These are phyloP conservation scores for Orthosia incerta DNA, from an alignment of 2,888 invertebrate species.

Conservation along the genomic window DNA sequence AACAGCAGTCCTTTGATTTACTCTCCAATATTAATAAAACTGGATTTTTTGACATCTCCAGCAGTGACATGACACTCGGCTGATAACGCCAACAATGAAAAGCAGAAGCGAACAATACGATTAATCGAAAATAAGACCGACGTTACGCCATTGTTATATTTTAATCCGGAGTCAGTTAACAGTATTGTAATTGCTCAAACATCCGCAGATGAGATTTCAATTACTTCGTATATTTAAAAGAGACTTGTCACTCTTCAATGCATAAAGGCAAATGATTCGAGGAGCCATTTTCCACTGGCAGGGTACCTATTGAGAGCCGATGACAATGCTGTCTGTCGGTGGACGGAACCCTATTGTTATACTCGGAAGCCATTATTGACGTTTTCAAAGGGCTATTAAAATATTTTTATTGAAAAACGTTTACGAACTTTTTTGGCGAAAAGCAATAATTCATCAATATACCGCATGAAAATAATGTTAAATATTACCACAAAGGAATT, in stretches of 20 bases:
- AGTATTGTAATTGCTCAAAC: conserved; percentile 53
- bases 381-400: conserved; percentile 88
- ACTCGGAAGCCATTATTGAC: conserved; percentile 89
- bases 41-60: background rate
- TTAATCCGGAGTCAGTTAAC: conserved; percentile 39
- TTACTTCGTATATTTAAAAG: conserved; percentile 77
- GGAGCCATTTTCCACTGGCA: conserved; percentile 86
- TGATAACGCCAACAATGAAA: conserved; percentile 2
- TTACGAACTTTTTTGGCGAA: conserved; percentile 75
- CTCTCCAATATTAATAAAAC: background rate
- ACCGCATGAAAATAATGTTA: conserved; percentile 68
- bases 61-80: background rate
- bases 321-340: conserved; percentile 86
- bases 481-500: conserved; percentile 61
- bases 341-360: conserved; percentile 87
- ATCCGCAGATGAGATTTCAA: conserved; percentile 77
- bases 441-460: conserved; percentile 74
- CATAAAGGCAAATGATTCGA: conserved; percentile 84
- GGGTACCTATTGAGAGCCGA: conserved; percentile 80
- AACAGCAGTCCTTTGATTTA: background rate
- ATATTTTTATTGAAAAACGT: conserved; percentile 84
- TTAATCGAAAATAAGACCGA: conserved; percentile 7
- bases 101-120: background rate
- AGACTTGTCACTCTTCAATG: conserved; percentile 82
- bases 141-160: conserved; percentile 30